Percentiles rank a stretch among this genome's conserved stretches.
These are phyloP conservation scores for Lophura nycthemera DNA, from an alignment of 2,113 vertebrate species.

Conservation along the genomic window DNA sequence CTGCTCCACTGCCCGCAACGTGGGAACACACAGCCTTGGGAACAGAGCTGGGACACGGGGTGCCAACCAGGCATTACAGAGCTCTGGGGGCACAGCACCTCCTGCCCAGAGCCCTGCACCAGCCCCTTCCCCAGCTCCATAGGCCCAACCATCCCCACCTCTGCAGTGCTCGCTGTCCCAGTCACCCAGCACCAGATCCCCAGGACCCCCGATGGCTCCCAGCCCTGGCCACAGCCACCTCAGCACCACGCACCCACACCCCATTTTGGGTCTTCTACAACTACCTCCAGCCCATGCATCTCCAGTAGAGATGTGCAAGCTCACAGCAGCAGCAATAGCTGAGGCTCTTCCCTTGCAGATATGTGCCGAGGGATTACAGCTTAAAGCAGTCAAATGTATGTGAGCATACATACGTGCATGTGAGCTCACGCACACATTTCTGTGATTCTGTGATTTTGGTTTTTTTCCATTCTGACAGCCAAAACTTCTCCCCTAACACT, in stretches of 20 bases:
- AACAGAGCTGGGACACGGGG: accelerated
- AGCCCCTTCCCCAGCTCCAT: neutral
- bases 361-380: neutral
- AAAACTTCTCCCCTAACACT: neutral
- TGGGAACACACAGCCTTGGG: accelerated
- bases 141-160: neutral
- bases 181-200: neutral
- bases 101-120: neutral
- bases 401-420: accelerated
- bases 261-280: neutral
- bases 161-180: neutral
- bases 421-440: accelerated
- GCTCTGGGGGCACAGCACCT: no score
- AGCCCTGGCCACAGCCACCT: accelerated
- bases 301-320: neutral
- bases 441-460: no score
- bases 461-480: neutral
- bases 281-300: neutral
- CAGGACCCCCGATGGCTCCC: neutral
- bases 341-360: neutral
- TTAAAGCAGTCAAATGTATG: accelerated
- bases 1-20: accelerated
- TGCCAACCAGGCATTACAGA: neutral
- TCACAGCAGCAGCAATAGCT: neutral
- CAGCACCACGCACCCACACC: neutral